Percentiles rank a stretch among this genome's conserved stretches.
Conservation (phyloP, 2,797 vertebrate genomes). For the Scolopax rusticola region DNA sequence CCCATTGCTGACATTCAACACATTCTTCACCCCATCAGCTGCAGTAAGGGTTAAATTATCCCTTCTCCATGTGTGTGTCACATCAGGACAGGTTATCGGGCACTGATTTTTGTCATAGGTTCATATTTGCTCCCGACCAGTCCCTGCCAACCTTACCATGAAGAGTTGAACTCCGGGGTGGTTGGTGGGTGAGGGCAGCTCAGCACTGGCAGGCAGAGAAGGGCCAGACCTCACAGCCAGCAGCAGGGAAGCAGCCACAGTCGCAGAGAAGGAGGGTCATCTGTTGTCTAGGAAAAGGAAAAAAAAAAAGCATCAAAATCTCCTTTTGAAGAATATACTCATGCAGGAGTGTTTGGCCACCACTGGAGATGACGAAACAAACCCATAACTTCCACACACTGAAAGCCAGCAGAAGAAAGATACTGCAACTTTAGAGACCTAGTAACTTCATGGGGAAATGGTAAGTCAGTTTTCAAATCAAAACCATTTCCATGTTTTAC, state of each 20-base stretch:
- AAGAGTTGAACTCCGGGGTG: not conserved
- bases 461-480: not conserved
- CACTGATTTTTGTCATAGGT: not conserved
- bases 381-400: not conserved
- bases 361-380: not conserved
- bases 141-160: not conserved
- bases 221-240: not conserved
- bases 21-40: not conserved
- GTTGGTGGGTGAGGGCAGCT: not conserved
- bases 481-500: not conserved
- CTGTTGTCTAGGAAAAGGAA: not conserved
- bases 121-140: not conserved
- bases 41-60: not conserved
- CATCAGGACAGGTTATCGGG: not conserved
- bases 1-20: fast-evolving
- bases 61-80: fast-evolving
- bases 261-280: not conserved
- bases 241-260: not conserved
- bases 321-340: not conserved
- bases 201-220: not conserved
- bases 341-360: fast-evolving
- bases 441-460: not conserved
- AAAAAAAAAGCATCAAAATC: not conserved
- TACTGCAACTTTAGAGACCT: not conserved
- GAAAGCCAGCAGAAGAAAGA: not conserved